These are phyloP conservation scores for Aromia moschata DNA, from an alignment of 2,888 invertebrate species.

Conservation along the genomic window DNA sequence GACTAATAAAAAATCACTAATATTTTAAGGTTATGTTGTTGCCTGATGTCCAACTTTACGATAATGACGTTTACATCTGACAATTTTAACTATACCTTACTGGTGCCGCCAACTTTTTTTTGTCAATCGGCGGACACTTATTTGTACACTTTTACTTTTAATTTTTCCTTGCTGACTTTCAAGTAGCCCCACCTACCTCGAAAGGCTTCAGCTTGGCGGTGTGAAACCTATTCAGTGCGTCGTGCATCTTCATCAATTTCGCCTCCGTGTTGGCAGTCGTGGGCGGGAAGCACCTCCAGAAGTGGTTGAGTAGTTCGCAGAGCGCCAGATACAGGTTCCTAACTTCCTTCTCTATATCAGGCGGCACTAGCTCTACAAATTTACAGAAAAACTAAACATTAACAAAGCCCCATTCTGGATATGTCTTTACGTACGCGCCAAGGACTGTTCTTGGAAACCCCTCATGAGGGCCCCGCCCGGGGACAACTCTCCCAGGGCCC, in stretches of 20 bases:
- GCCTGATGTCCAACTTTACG: too few relatives aligned
- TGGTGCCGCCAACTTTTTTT: too few relatives aligned
- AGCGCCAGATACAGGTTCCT: slow-evolving; percentile 85
- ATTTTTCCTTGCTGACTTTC: too few relatives aligned
- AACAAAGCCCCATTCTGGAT: too few relatives aligned
- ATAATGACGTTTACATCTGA: too few relatives aligned
- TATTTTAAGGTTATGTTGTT: too few relatives aligned
- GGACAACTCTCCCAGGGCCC: slow-evolving; percentile 86
- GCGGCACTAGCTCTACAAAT: slow-evolving; percentile 80
- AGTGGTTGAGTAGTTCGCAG: slow-evolving; percentile 89
- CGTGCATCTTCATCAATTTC: slow-evolving; percentile 86
- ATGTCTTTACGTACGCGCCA: slow-evolving; percentile 73
- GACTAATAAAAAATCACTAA: too few relatives aligned
- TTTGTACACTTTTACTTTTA: too few relatives aligned
- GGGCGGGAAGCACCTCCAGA: slow-evolving; percentile 94
- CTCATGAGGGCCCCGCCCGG: slow-evolving; percentile 93
- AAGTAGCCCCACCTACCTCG: slow-evolving; percentile 77
- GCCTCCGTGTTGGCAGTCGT: slow-evolving; percentile 79
- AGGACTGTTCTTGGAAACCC: slow-evolving; percentile 81
- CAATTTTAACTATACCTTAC: too few relatives aligned
- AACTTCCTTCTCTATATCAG: slow-evolving; percentile 84
- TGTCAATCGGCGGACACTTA: too few relatives aligned
- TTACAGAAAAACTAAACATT: slow-evolving; percentile 1
- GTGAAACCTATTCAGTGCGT: slow-evolving; percentile 88
- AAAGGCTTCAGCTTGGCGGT: slow-evolving; percentile 86